Conservation (phyloP, 2,113 vertebrate genomes). For the Actenoides hombroni region DNA sequence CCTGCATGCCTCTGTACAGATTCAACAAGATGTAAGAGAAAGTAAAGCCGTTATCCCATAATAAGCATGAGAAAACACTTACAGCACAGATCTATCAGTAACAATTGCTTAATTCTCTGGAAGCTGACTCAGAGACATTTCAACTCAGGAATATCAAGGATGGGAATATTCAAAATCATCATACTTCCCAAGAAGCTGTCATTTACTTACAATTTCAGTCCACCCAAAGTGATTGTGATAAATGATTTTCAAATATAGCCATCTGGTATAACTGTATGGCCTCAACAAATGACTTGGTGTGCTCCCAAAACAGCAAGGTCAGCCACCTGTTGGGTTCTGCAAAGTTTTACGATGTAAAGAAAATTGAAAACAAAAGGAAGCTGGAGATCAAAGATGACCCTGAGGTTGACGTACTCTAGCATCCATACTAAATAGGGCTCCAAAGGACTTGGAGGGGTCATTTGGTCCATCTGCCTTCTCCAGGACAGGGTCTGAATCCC, state of each 20-base stretch:
- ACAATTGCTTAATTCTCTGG: background rate
- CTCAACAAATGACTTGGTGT: slow-evolving; percentile 1
- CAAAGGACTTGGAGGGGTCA: background rate
- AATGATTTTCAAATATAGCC: background rate
- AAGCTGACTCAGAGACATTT: background rate
- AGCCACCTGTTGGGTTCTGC: background rate
- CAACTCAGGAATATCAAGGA: background rate
- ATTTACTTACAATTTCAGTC: background rate
- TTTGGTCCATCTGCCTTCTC: slow-evolving; percentile 32
- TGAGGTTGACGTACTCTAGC: background rate
- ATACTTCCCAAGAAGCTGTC: background rate
- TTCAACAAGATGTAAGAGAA: background rate
- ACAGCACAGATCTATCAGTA: background rate
- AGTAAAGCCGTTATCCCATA: background rate
- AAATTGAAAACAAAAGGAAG: slow-evolving; percentile 54
- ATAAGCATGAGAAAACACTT: background rate
- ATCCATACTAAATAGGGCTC: background rate
- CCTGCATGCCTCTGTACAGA: background rate
- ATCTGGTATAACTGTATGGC: background rate
- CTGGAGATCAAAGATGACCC: slow-evolving; percentile 48
- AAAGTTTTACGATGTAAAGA: slow-evolving; percentile 9
- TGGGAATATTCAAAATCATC: background rate
- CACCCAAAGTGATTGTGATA: background rate
- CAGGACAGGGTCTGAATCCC: background rate
- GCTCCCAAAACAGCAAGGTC: slow-evolving; percentile 1